Evolutionary conservation across 2,113 vertebrate species (phyloP).

Genomic region (Ptilorrhoa leucosticta): DNA sequence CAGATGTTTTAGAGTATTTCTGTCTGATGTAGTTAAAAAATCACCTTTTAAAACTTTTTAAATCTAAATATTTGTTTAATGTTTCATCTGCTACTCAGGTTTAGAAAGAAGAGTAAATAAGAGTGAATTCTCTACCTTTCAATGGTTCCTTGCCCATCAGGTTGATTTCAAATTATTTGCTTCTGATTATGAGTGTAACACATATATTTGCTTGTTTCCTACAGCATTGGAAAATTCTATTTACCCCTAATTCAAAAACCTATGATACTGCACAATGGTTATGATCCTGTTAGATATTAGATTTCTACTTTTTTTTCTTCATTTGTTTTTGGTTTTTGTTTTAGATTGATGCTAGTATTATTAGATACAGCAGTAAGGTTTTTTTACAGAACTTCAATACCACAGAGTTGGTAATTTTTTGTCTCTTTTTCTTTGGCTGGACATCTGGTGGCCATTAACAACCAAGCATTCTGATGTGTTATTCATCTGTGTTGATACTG

Average conservation of each 20-base stretch:
- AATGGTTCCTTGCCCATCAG: not conserved
- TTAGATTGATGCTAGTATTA: not conserved
- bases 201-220: not conserved
- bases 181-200: not conserved
- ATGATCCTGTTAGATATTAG: not conserved
- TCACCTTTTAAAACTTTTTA: not conserved
- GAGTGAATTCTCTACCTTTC: not conserved
- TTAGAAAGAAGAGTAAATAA: not conserved
- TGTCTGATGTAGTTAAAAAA: not conserved
- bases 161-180: not conserved
- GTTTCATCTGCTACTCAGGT: not conserved
- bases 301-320: not conserved
- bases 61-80: not conserved
- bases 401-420: not conserved
- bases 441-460: conserved; percentile 38
- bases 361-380: not conserved
- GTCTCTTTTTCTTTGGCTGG: not conserved
- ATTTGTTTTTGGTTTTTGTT: not conserved
- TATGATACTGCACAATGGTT: not conserved
- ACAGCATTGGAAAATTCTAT: not conserved
- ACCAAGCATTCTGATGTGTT: not conserved
- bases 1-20: not conserved
- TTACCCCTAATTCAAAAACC: not conserved
- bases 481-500: not conserved
- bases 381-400: not conserved